phyloP scores from a whole-genome alignment of 2,113 vertebrate species.

The Aphelocoma coerulescens region DNA sequence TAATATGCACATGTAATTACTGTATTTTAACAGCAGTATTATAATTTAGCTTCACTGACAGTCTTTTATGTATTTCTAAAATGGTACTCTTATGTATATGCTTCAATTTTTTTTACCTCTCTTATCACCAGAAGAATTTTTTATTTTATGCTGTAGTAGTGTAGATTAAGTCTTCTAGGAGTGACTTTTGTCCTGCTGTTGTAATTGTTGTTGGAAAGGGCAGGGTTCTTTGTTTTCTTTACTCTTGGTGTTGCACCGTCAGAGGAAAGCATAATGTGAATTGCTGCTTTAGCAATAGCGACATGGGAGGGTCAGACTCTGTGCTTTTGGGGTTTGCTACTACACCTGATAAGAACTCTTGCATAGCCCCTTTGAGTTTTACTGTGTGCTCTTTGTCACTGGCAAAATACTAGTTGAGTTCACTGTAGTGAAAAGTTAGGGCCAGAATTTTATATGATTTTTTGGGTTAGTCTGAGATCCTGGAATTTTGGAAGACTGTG shows the following conservation, averaged over 20 bases:
- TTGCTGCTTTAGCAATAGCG: neutral
- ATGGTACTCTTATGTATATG: neutral
- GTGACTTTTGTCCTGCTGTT: neutral
- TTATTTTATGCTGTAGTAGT: neutral
- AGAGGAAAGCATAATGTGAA: neutral
- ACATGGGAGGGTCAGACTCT: neutral
- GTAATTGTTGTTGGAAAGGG: neutral
- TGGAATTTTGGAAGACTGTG: neutral
- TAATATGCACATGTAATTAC: neutral
- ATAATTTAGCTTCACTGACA: neutral
- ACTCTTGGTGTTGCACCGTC: neutral
- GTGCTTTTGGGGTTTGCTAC: neutral
- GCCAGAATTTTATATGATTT: neutral
- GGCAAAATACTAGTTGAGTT: neutral
- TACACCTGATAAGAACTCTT: neutral
- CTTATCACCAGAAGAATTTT: neutral
- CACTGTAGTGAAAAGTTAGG: neutral
- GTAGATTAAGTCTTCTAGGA: neutral
- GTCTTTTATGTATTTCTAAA: neutral
- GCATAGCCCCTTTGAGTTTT: neutral
- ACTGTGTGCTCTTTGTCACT: neutral
- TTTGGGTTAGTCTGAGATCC: neutral
- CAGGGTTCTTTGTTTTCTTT: neutral
- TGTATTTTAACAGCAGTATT: neutral
- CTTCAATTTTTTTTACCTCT: neutral